Evolutionary conservation across 1,140 invertebrate genomes (phyloP), one percentile per base, ranked within the genome.

Genomic region (Calosoma granatense): DNA sequence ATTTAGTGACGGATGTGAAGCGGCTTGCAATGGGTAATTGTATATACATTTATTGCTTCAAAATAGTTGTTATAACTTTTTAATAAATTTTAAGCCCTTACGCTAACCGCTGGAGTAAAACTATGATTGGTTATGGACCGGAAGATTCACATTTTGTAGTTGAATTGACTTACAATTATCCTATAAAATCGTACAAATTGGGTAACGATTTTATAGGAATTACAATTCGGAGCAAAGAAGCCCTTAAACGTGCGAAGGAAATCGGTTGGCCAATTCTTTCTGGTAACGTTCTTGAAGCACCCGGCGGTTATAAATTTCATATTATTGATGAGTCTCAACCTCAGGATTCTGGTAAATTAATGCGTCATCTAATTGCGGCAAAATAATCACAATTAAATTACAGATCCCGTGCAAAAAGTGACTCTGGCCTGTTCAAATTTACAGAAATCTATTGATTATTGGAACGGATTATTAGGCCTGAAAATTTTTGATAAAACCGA

Each of bases 151-250:
- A 98, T 74, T 99, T 98, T 82, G 95, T 97, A 2, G 77, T 97
- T 23, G 97, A 99, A 73, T 75, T 99, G 2, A 98, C 95, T 15
- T 99, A 98, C 67, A 99, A 98, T 69, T 99, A 98, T 78, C 92
- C 91, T 19, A 82, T 98, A 19, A 83, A 84, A 61, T 73, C 77
- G 56, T 98, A 98, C 69, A 82, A 90, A 61, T 70, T 79, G 60
- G 82, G 94, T 53, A 97, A 97, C 78, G 94, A 97, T 74, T 96
- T 94, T 68, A 73, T 81, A 54, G 90, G 92, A 15, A 85, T 97
- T 11, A 91, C 88, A 20, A 86, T 97, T 36, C 78, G 84, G 66
- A 93, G 90, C 0, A 84, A 80, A 56, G 83, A 88, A 67, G 78
- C 80, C 20, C 72, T 95, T 51, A 76, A 88, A 60, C 81, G 87